Conservation (phyloP, 2,797 vertebrate genomes). For the Halcyon smyrnensis region DNA sequence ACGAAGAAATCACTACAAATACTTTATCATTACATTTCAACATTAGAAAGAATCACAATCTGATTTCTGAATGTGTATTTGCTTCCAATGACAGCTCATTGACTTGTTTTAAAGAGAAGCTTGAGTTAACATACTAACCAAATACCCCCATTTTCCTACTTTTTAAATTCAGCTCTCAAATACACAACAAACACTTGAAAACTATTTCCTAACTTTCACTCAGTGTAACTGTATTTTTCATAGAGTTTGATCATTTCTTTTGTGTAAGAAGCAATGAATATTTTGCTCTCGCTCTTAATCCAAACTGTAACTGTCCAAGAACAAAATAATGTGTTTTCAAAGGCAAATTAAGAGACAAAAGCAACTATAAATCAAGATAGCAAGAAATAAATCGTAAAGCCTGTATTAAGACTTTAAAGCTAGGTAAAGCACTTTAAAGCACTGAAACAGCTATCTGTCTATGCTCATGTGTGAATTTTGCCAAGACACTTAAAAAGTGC, state of each 20-base stretch:
- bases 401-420: not conserved
- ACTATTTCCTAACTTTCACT: not conserved
- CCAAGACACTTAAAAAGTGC: not conserved
- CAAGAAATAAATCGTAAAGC: not conserved
- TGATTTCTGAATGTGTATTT: conserved; percentile 11
- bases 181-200: not conserved
- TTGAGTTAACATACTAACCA: not conserved
- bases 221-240: not conserved
- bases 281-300: not conserved
- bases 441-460: not conserved
- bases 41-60: not conserved
- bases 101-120: not conserved
- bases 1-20: not conserved
- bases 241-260: not conserved
- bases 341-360: conserved; percentile 5
- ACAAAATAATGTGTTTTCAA: not conserved
- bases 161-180: not conserved
- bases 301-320: not conserved
- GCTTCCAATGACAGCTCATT: not conserved
- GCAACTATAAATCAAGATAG: not conserved
- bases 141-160: not conserved
- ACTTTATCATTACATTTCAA: not conserved
- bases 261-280: not conserved
- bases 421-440: not conserved
- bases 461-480: not conserved